Evolutionary conservation across 2,888 invertebrate species (phyloP).

Genomic region (Platyscelio sp.): DNA sequence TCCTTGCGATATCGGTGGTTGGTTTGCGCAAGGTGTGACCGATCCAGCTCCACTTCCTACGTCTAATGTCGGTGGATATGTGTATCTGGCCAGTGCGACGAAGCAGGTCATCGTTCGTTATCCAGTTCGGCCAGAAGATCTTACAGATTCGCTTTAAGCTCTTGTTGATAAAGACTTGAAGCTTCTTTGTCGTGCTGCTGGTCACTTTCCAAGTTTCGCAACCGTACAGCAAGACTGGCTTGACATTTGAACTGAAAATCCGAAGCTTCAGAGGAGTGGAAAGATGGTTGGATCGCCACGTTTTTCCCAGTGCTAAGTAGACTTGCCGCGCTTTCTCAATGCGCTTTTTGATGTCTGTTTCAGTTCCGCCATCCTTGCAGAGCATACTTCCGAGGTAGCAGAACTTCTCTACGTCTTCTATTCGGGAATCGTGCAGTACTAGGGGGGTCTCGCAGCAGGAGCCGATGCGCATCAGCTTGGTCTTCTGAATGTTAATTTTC

Average conservation of each 20-base stretch:
- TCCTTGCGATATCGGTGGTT: neutral
- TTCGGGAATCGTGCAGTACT: neutral
- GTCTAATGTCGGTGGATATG: neutral
- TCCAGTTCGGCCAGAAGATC: slow-evolving; percentile 21
- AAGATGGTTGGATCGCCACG: neutral
- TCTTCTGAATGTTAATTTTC: slow-evolving; percentile 24
- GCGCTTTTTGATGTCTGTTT: neutral
- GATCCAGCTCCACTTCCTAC: slow-evolving; percentile 7
- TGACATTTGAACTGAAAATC: neutral
- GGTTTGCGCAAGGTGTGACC: neutral
- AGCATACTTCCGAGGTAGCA: neutral
- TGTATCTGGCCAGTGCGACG: neutral
- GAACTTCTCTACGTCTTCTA: neutral
- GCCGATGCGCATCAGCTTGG: slow-evolving; percentile 28
- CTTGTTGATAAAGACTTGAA: neutral
- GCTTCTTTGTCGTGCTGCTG: neutral
- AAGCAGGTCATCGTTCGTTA: neutral
- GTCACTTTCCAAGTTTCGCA: neutral
- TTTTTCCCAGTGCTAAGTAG: neutral
- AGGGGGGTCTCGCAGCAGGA: neutral
- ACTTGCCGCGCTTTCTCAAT: neutral
- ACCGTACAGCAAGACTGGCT: neutral
- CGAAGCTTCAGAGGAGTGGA: neutral
- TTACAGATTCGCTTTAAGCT: neutral
- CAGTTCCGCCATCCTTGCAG: neutral